Base-by-base conservation (phyloP, 2,888 invertebrate genomes). In the Charanyca ferruginea region DNA sequence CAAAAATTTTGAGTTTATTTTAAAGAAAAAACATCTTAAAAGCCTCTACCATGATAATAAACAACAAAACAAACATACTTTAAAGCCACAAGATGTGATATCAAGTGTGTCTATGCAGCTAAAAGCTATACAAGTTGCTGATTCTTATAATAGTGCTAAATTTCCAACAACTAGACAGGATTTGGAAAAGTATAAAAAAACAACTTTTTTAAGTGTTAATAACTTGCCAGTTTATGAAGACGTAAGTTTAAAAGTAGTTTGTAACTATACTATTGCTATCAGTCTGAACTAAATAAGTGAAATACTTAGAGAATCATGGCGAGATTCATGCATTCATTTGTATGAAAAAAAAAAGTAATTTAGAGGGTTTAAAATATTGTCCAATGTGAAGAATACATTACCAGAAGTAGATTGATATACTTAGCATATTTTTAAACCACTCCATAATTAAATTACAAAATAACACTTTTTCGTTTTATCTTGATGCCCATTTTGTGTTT, bases 51-150 rank as follows among this genome's bases (percentile, higher is more conserved):
- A 68, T 42, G 68, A 74, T 28, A 81, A 42, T 22, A 61, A 58
- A 67, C 66, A 68, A 28, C 38, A 57, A 49, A 79, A 68, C 4
- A 64, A 69, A 28, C 32, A 38, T 13, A 68, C 18, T 3, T 78
- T 66, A n/a, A 84, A 80, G 58, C 83, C 88, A 1, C 80, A 86
- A 63, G 91, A 92, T 76, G 87, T 94, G 4, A 80, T 94, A 71
- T 72, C 82, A 22, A 85, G 79, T 69, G 89, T 94, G 11, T 84
- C 85, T 20, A 78, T 79, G 13, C 92, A 94, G 81, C 77, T 95
- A n/a, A 90, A 86, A 78, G 90, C 89, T 0, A 86, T 94, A 6
- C 90, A 92, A 48, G 81, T 72, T 4, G 92, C 94, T 1, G 94
- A 95, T 70, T 73, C 62, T 41, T 22, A 65, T 2, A 85, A 60